Percentiles rank a stretch among this genome's conserved stretches.
phyloP scores from a whole-genome alignment of 2,888 invertebrate genomes.

The Steinernema hermaphroditum region DNA sequence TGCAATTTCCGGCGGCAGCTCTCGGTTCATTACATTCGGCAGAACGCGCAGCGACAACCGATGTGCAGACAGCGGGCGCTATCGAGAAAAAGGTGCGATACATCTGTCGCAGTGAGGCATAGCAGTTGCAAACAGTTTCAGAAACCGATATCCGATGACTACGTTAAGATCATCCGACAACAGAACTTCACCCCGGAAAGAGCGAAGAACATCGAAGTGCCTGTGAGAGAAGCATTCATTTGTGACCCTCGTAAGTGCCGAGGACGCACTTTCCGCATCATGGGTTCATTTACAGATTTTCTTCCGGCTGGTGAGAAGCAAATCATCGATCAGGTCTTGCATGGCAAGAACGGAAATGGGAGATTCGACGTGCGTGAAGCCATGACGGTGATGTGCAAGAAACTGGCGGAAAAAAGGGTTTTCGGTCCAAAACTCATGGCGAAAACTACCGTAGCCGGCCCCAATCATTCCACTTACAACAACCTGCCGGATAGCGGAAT shows the following conservation, averaged over 20 bases:
- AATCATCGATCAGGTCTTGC: slow-evolving; percentile 62
- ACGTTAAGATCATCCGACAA: slow-evolving; percentile 60
- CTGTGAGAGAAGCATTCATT: slow-evolving; percentile 60
- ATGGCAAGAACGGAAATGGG: slow-evolving; percentile 61
- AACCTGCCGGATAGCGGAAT: slow-evolving; percentile 65
- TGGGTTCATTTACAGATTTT: slow-evolving; percentile 49
- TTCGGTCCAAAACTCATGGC: slow-evolving; percentile 66
- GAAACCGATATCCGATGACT: slow-evolving; percentile 57
- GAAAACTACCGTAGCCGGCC: slow-evolving; percentile 64
- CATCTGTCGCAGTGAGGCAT: background rate
- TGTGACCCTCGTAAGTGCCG: slow-evolving; percentile 57
- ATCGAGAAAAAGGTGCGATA: slow-evolving; percentile 22
- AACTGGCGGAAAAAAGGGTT: slow-evolving; percentile 65
- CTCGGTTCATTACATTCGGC: slow-evolving; percentile 15
- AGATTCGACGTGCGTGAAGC: slow-evolving; percentile 58
- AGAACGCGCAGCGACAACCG: background rate
- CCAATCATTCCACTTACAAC: slow-evolving; percentile 66
- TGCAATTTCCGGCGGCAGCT: background rate
- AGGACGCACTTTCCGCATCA: too few species aligned
- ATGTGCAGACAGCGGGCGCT: background rate
- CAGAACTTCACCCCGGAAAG: slow-evolving; percentile 55
- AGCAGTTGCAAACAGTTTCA: slow-evolving; percentile 25
- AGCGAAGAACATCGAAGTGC: slow-evolving; percentile 58
- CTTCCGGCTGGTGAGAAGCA: slow-evolving; percentile 62
- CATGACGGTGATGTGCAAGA: slow-evolving; percentile 65